A percentile compares a stretch with the other conserved stretches of the same genome.
Conservation (phyloP, 2,888 invertebrate genomes). For the Lobophora halterata region DNA sequence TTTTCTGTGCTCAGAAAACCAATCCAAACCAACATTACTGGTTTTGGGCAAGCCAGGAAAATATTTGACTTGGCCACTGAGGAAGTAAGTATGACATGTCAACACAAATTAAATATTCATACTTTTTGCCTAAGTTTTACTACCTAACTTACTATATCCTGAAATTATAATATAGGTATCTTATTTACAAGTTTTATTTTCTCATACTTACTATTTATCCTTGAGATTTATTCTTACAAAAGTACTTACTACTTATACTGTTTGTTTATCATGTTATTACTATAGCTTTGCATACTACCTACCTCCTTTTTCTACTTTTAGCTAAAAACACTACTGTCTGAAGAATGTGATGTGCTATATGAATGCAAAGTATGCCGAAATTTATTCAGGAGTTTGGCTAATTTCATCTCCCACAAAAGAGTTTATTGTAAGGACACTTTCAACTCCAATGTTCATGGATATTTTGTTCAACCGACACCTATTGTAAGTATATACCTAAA, state of each 20-base stretch:
- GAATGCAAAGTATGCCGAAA: slow-evolving; percentile 94
- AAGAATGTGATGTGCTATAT: slow-evolving; percentile 93
- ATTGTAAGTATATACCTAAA: slow-evolving; percentile 65
- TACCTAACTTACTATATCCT: slow-evolving; percentile 8
- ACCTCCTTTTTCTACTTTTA: too few relatives aligned
- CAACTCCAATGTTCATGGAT: slow-evolving; percentile 64
- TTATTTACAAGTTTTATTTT: too few relatives aligned
- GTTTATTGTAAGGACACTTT: slow-evolving; percentile 86
- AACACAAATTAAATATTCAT: too few relatives aligned
- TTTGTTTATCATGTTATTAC: too few relatives aligned
- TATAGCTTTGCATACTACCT: too few relatives aligned
- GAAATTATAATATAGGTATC: not conserved
- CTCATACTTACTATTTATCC: not conserved
- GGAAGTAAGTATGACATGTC: slow-evolving; percentile 82
- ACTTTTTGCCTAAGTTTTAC: too few relatives aligned
- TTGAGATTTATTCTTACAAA: too few relatives aligned
- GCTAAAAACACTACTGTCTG: slow-evolving; percentile 86
- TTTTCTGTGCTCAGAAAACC: slow-evolving; percentile 83
- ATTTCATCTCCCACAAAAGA: slow-evolving; percentile 94
- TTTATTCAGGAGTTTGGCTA: slow-evolving; percentile 91
- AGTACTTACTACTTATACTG: too few relatives aligned
- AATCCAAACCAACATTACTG: slow-evolving; percentile 84
- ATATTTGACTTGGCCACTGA: slow-evolving; percentile 88
- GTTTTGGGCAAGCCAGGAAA: slow-evolving; percentile 85
- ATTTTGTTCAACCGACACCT: slow-evolving; percentile 66